Evolutionary conservation across 2,113 vertebrate genomes (phyloP).

Genomic region (Ammospiza caudacuta): DNA sequence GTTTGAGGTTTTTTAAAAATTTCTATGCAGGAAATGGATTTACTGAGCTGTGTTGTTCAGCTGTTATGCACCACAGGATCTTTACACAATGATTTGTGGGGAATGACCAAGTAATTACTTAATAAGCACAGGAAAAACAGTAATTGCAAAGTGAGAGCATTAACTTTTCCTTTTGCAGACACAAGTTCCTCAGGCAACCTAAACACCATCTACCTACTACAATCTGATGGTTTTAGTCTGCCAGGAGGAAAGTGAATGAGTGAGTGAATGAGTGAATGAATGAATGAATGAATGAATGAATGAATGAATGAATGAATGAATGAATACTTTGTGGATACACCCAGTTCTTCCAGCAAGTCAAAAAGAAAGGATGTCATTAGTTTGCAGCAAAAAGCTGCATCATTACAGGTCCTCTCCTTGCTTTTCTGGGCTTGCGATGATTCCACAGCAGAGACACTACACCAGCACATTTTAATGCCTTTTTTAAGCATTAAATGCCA

Average conservation of each 20-base stretch:
- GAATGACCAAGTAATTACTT: background rate
- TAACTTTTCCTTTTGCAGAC: background rate
- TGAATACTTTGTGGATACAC: background rate
- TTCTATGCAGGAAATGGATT: background rate
- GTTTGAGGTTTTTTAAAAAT: fast-evolving
- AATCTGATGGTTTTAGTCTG: background rate
- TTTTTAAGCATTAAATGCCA: background rate
- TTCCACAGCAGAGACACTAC: background rate
- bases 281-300: background rate
- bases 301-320: background rate
- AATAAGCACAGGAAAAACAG: background rate
- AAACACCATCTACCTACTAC: background rate
- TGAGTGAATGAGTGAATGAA: background rate
- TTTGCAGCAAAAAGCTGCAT: background rate
- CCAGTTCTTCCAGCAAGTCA: background rate
- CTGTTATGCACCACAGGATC: background rate
- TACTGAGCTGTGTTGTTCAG: background rate
- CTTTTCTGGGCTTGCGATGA: background rate
- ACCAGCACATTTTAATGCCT: background rate
- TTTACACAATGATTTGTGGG: background rate
- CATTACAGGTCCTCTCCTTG: background rate
- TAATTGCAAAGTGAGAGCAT: background rate
- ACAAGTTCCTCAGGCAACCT: background rate
- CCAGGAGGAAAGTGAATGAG: background rate
- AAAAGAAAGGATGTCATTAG: background rate